Evolutionary conservation across 2,113 vertebrate genomes (phyloP), one percentile per base, ranked within the genome.

Genomic region (Delphinapterus leucas): DNA sequence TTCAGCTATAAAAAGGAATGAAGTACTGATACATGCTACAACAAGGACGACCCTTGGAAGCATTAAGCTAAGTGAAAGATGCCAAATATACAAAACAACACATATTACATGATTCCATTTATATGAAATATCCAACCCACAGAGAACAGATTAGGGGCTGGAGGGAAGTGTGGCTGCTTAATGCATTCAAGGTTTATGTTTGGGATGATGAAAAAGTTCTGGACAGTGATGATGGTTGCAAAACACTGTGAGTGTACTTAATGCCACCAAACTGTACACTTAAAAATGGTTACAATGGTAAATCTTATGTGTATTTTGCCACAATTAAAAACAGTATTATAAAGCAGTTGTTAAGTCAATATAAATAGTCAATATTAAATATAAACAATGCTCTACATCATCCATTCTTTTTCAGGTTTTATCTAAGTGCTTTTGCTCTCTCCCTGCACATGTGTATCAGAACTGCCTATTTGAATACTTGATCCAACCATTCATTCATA

Each of bases 1-100:
- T 53, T 93, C n/a, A 63, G 28, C 74, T 81, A 82, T 76, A 82
- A 83, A 88, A 94, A 96, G 6, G 79, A 84, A 93, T 31, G 13
- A 93, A 93, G 38, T 77, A 53, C 18, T 49, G 18, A 93, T 53
- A 61, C 33, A 74, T 55, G 31, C 36, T 71, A 80, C 63, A 70
- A 85, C 63, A 70, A 92, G 25, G 58, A 92, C 82, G 25, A 84
- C 88, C 14, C 44, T 38, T 73, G 55, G 84, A 92, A 95, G 44
- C 33, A 76, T 47, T 38, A 95, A 15, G 33, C 71, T 79, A 79
- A 93, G 44, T 92, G 23, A 95, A 95, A 95, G 11, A 73, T 77
- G 60, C 1, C n/a, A 90, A 25, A 74, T 86, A 80, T 26, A 84
- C 26, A 65, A 95, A 77, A 53, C 44, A 65, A 79, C 47, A 38